Conservation (phyloP, 2,113 vertebrate genomes). For the Elaphurus davidianus region DNA sequence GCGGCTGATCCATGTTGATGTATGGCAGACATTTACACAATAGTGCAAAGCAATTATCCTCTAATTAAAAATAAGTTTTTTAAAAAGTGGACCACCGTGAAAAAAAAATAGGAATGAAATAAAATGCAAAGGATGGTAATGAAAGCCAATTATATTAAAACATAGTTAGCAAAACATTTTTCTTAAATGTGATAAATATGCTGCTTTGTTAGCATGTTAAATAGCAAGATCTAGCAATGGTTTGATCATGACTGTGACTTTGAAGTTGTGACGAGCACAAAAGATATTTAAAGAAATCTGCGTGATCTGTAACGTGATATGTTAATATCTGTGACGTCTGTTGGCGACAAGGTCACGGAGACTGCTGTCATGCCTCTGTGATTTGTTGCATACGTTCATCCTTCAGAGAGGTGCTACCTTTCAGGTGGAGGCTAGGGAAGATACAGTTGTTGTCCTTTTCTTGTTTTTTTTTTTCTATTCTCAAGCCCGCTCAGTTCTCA, state of each 20-base stretch:
- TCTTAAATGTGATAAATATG: neutral
- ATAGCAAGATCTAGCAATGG: neutral
- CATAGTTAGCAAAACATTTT: neutral
- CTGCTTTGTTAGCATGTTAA: neutral
- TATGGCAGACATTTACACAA: neutral
- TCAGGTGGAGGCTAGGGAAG: neutral
- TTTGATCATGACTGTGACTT: neutral
- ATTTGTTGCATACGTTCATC: neutral
- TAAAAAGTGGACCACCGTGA: neutral
- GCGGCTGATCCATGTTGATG: neutral
- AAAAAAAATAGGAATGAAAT: neutral
- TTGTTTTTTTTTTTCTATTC: neutral
- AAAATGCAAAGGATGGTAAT: neutral
- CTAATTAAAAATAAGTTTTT: neutral
- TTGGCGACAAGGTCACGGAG: conserved; percentile 43
- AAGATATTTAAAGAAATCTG: conserved; percentile 10
- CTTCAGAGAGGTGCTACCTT: neutral
- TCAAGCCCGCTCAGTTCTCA: neutral
- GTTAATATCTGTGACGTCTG: neutral
- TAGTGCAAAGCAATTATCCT: neutral
- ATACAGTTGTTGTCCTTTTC: fast-evolving
- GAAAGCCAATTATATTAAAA: neutral
- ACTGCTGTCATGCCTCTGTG: neutral
- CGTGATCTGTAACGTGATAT: neutral
- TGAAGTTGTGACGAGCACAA: neutral